Evolutionary conservation across 1,140 invertebrate species (phyloP), one percentile per base, ranked within the genome.

Genomic region (Neotoxoptera formosana): DNA sequence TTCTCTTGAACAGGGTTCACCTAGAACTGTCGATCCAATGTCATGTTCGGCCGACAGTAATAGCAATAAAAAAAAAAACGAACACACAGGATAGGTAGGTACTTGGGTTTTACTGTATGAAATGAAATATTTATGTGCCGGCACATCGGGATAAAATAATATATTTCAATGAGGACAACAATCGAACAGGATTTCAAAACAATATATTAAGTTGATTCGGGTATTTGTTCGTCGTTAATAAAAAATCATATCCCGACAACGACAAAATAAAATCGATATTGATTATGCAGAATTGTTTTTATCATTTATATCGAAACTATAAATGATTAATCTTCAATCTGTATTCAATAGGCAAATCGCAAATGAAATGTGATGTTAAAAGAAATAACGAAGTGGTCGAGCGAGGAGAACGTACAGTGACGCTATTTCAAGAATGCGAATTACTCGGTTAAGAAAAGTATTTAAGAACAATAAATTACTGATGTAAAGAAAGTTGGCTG

Each of bases 1-100:
- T 90, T 67, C 45, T 60, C 89, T 91, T 60, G 51, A 94, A 93
- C 67, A 86, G 93, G 36, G 90, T 86, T 86, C 93, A 91, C 83
- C 90, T 48, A 91, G n/a, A 30, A 56, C 93, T 91, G 90, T 84
- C 51, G 81, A 83, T 93, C 81, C 81, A 76, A 84, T 45, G 91
- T 93, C 91, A 25, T 86, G n/a, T 93, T 41, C 30, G 91, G 48
- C 36, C 81, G 91, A 93, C 91, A 93, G 91, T 41, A 1, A 56
- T 56, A 93, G 76, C 67, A 93, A 91, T 86, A 36, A 14, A 86
- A 84, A 93, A 91, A 93, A 36, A 14, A 86, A 84, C 36, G n/a
- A 48, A 93, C 76, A 53, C 91, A 84, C 25, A 60, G 51, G 81
- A 91, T 81, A 48, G 6, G 60, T 76, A 76, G 30, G 30, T 76